Evolutionary conservation across 2,797 vertebrate species (phyloP), one percentile per base, ranked within the genome.

Genomic region (Rhabdophis nuchalis): DNA sequence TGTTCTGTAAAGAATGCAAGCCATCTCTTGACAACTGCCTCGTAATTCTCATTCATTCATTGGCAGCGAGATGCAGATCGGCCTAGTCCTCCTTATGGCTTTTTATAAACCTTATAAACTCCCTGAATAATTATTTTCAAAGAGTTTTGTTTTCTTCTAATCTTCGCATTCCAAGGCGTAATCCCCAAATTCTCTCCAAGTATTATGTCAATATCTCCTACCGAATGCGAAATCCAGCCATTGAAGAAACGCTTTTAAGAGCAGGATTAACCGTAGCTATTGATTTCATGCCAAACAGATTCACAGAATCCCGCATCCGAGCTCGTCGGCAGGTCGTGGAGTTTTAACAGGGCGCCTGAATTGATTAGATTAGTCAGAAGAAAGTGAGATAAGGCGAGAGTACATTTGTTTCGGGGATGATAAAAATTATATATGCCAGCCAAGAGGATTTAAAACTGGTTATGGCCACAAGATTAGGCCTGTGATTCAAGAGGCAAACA

Each of bases 311-410:
- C 89, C n/a, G 10, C 56, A 16, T 41, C 5, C 12, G 41, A 93
- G 85, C 88, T 89, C 88, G 58, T 94, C 91, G 90, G 95, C 94
- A 96, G 94, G 95, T 94, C 90, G 93, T 92, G 85, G 0, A 4
- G 92, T 93, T 94, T 96, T 96, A 96, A 96, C 93, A 90, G 94
- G 91, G 60, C 93, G 88, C 86, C 89, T 0, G 3, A 93, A 91
- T 96, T 96, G 89, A 96, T 96, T 96, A 94, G 94, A 96, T 96
- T 96, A 96, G 95, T 95, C 95, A 94, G 86, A 93, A 92, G 93
- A 95, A 91, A 82, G 68, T 90, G 68, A 94, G 93, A 96, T 96
- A 97, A 96, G 93, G 94, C 91, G 77, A 93, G 86, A 93, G 93
- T 95, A 95, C 95, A 95, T 96, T 96, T 96, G 93, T 96, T 93